Base-by-base conservation (phyloP, 2,113 vertebrate species). In the Sander lucioperca region DNA sequence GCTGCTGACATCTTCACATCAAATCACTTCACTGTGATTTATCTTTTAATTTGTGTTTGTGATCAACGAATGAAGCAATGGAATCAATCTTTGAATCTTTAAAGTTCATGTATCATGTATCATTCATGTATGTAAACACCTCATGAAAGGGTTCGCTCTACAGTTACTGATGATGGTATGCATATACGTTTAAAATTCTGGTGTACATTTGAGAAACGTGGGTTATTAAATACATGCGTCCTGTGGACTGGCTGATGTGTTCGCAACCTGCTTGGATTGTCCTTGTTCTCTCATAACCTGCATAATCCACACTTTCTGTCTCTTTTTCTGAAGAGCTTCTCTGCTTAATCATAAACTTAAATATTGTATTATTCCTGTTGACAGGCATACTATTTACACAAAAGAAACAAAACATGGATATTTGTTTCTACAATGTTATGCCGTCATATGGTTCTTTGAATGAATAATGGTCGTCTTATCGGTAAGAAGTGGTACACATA, bases 401-500 rank as follows among this genome's bases (percentile, higher is more conserved):
- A 78, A 47, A 14, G 19, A 1, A 57, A 50, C 0, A 8, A 12
- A 62, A 48, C 21, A 30, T 57, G 48, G 11, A 12, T 61, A 12
- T 77, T 74, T 61, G 11, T 43, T 61, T 5, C 43, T 11, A 3
- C 30, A 25, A 6, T 43, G 39, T 58, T 43, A 58, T 66, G 16
- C 33, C 11, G 25, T 68, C 50, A 23, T 57, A 71, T 39, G 43
- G 58, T 43, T 54, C 39, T 56, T 27, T 80, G 39, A 70, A 53
- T 66, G 58, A 50, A 68, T 58, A 48, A 47, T 33, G 54, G 48
- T 50, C 6, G 2, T 14, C 39, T 27, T 11, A 59, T 54, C 64
- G 70, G 45, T 71, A 14, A 21, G 23, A 12, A 15, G 73, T 58
- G 81, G 88, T 80, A 2, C 85, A 83, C 85, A 86, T 33, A 53